Evolutionary conservation across 2,888 invertebrate genomes (phyloP).

Genomic region (Ophion ellenae): DNA sequence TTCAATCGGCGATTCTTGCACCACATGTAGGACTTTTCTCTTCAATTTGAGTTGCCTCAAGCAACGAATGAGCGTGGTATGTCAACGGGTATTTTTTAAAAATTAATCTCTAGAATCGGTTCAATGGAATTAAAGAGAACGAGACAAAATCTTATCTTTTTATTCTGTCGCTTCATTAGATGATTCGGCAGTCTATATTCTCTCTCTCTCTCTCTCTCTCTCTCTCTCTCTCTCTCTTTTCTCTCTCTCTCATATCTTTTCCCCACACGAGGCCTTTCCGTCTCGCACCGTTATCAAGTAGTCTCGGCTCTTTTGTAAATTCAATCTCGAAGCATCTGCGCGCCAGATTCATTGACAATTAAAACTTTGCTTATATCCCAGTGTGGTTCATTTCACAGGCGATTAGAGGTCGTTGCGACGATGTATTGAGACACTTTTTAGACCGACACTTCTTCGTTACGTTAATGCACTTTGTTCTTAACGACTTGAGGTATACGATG

Average conservation of each 20-base stretch:
- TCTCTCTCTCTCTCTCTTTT: not conserved
- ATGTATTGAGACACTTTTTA: constrained; percentile 15
- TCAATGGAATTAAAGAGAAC: too few relatives aligned
- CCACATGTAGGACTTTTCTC: too few relatives aligned
- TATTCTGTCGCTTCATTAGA: too few relatives aligned
- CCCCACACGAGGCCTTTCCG: not conserved
- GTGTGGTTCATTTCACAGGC: constrained; percentile 52
- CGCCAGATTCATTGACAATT: constrained; percentile 37
- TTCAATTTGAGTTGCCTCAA: too few relatives aligned
- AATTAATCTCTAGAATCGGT: too few relatives aligned
- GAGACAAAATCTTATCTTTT: too few relatives aligned
- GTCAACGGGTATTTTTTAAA: too few relatives aligned
- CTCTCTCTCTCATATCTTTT: constrained; percentile 23
- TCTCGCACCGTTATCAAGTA: constrained; percentile 13
- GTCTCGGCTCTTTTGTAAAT: not conserved
- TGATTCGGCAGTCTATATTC: not conserved
- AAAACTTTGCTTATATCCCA: constrained; percentile 50
- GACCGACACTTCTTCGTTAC: constrained; percentile 5
- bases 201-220: too few relatives aligned
- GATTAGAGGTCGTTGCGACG: constrained; percentile 48
- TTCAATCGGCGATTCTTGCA: too few relatives aligned
- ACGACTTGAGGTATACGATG: constrained; percentile 20
- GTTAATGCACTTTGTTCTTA: constrained; percentile 39
- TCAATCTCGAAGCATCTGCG: constrained; percentile 45
- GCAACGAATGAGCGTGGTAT: too few relatives aligned